Base-by-base conservation (phyloP, 2,113 vertebrate species). In the Empidonax traillii region DNA sequence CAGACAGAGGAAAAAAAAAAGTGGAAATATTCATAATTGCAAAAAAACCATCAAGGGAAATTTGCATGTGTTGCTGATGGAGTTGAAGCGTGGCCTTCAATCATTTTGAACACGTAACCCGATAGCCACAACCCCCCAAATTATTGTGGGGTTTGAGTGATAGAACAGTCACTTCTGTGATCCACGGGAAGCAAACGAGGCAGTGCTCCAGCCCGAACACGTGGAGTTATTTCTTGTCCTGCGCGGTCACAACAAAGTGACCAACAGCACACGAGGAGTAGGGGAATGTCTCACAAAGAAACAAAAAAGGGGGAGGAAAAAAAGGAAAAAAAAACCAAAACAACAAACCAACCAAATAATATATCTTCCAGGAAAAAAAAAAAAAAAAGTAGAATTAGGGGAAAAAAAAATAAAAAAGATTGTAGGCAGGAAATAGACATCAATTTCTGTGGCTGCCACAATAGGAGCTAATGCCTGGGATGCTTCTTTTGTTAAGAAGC, bases 401-500 rank as follows among this genome's bases (percentile, higher is more conserved):
- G 16, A 8, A 66, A 94, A 94, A 67, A 33, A 94, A 67, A 31
- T 43, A 24, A 47, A 84, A 28, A 44, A 85, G 56, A n/a, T 21
- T 62, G 23, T 92, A 94, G 88, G 30, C 62, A 90, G 68, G 41
- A 92, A 69, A 75, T n/a, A 94, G 82, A 65, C 71, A 89, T 87
- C 44, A 59, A 22, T 94, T 96, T 92, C 61, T 93, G 27, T 62
- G 61, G 56, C 73, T 95, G 30, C 62, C 67, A 93, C 52, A 90
- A 75, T 62, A 94, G 53, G 58, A 44, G 59, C 68, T 73, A 85
- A 90, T 3, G 56, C 65, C 51, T 4, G 0, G 93, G 52, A 79
- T 94, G 71, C 83, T 20, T 72, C 94, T 93, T 96, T 96, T 96
- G 69, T 96, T 96, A 85, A 89, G 75, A 94, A 78, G 35, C 39